A percentile compares a stretch with the other conserved stretches of the same genome.
phyloP scores from a whole-genome alignment of 2,113 vertebrate species.

The Elgaria multicarinata region DNA sequence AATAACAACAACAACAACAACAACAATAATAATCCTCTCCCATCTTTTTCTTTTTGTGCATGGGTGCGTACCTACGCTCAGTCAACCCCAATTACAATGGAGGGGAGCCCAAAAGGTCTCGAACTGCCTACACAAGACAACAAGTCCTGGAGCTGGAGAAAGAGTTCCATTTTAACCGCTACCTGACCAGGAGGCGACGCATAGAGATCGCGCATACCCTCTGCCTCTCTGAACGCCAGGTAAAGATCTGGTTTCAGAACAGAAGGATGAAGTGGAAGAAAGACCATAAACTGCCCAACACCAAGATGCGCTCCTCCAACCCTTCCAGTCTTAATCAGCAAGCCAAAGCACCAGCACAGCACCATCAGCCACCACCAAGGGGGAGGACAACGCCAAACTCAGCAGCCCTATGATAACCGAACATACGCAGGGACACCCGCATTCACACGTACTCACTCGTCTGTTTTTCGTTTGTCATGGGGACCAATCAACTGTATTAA shows the following conservation, averaged over 20 bases:
- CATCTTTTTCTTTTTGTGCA: slow-evolving; percentile 76
- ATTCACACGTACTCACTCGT: slow-evolving; percentile 43
- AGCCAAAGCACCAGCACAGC: slow-evolving; percentile 85
- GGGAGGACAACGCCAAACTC: slow-evolving; percentile 83
- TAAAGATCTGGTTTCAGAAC: slow-evolving; percentile 99
- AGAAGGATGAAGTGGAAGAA: slow-evolving; percentile 99
- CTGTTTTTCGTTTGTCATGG: slow-evolving; percentile 51
- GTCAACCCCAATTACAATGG: slow-evolving; percentile 95
- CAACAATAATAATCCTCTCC: slow-evolving; percentile 88
- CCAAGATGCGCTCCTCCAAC: slow-evolving; percentile 96
- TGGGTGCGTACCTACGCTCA: slow-evolving; percentile 71
- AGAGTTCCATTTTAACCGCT: slow-evolving; percentile 99
- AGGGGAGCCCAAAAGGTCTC: slow-evolving; percentile 97
- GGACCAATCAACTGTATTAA: slow-evolving; percentile 70
- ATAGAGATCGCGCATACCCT: slow-evolving; percentile 98
- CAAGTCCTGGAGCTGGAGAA: slow-evolving; percentile 99
- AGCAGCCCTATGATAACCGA: slow-evolving; percentile 83
- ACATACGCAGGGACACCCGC: slow-evolving; percentile 35
- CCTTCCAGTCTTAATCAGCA: slow-evolving; percentile 81
- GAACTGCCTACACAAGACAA: slow-evolving; percentile 98
- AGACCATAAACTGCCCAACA: slow-evolving; percentile 98
- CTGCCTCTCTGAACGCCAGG: slow-evolving; percentile 97
- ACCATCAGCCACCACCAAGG: slow-evolving; percentile 80
- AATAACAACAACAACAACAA: slow-evolving; percentile 86
- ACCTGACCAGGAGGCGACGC: slow-evolving; percentile 96